Evolutionary conservation across 2,888 invertebrate species (phyloP).

Genomic region (Ochlodes sylvanus): DNA sequence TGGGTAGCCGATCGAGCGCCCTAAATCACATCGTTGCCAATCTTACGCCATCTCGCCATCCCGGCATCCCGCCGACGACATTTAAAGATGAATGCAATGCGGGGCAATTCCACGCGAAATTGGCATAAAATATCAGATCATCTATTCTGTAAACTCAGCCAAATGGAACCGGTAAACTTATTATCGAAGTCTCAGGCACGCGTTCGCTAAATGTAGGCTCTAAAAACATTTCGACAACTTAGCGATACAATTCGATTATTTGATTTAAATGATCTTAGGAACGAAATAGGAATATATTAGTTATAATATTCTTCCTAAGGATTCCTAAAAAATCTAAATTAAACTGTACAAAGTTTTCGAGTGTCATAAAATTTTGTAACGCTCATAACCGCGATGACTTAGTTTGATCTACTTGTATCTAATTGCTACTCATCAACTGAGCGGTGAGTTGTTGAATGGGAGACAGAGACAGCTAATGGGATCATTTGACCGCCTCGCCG

Average conservation of each 20-base stretch:
- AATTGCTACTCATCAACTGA: slow-evolving; percentile 40
- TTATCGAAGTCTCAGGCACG: not conserved
- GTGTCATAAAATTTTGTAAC: no score
- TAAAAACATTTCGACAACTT: slow-evolving; percentile 8
- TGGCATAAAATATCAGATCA: slow-evolving; percentile 31
- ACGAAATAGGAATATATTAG: not conserved
- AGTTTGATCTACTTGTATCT: no score
- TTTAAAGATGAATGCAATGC: slow-evolving; percentile 36
- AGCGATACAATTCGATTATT: not conserved
- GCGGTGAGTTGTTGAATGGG: no score
- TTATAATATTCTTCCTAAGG: no score
- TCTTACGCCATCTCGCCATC: slow-evolving; percentile 36
- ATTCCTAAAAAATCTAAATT: no score
- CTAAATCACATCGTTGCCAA: slow-evolving; percentile 48
- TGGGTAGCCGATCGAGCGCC: slow-evolving; percentile 43
- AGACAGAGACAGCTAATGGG: no score
- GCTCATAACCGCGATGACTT: no score
- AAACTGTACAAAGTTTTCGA: no score
- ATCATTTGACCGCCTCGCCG: no score
- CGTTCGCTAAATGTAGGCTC: not conserved
- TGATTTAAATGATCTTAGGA: not conserved
- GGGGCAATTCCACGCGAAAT: slow-evolving; percentile 25
- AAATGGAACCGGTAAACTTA: slow-evolving; percentile 15
- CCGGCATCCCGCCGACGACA: slow-evolving; percentile 19
- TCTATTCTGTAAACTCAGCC: slow-evolving; percentile 12